Evolutionary conservation across 2,888 invertebrate species (phyloP).

Genomic region (Noctua fimbriata): DNA sequence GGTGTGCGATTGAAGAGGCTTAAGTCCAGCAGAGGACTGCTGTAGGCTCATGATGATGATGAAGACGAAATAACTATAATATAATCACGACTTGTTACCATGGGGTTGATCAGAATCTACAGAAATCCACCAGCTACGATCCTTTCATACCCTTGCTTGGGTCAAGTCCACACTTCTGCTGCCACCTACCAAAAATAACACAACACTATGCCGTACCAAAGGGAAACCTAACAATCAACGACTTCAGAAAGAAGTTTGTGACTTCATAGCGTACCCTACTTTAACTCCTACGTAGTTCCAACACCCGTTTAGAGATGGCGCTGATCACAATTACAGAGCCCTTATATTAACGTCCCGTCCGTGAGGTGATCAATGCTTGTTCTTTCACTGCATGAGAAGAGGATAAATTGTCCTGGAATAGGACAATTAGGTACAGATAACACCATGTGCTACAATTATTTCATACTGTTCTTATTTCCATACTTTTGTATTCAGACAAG

Average conservation of each 20-base stretch:
- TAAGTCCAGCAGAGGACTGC: too few species aligned
- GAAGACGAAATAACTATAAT: too few species aligned
- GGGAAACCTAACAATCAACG: background rate
- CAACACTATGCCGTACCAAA: background rate
- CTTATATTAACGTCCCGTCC: background rate
- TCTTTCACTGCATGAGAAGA: too few species aligned
- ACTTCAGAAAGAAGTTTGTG: background rate
- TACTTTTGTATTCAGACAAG: too few species aligned
- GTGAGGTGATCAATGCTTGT: background rate
- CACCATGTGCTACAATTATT: too few species aligned
- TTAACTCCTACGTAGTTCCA: background rate
- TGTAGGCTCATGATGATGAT: too few species aligned
- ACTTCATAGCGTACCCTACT: background rate
- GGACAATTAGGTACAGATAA: too few species aligned
- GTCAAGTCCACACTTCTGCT: background rate
- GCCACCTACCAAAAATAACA: background rate
- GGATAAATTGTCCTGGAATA: too few species aligned
- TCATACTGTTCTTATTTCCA: too few species aligned
- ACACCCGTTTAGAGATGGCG: background rate
- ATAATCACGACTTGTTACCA: too few species aligned
- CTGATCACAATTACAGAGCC: background rate
- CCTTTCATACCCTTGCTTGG: background rate
- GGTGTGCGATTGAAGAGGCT: too few species aligned
- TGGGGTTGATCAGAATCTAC: background rate
- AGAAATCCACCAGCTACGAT: background rate